Conservation (phyloP, 2,888 invertebrate species). For the Aelia acuminata region DNA sequence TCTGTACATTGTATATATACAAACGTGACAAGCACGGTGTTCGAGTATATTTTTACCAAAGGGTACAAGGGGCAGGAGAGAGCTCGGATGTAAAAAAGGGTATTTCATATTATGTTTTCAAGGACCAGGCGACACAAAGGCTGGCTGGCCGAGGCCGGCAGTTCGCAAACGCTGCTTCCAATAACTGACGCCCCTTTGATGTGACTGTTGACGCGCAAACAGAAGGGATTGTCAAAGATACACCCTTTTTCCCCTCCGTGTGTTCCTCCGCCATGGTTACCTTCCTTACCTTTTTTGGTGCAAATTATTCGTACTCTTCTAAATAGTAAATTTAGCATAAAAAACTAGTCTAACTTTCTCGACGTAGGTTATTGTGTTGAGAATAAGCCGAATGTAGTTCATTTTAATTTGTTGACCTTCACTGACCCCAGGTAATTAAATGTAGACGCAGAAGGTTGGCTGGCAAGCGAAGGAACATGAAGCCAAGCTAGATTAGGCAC, state of each 20-base stretch:
- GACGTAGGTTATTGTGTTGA: no score
- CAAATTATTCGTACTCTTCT: not conserved
- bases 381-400: no score
- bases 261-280: not conserved
- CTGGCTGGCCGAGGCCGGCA: not conserved
- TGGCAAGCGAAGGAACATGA: no score
- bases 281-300: not conserved
- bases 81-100: not conserved
- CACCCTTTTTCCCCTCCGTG: not conserved
- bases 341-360: no score
- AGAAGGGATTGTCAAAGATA: not conserved
- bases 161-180: not conserved
- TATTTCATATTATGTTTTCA: not conserved
- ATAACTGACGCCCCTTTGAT: constrained; percentile 16
- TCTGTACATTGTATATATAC: no score
- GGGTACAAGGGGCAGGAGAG: not conserved
- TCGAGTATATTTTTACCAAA: no score
- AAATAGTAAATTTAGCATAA: not conserved
- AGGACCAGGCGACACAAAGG: not conserved
- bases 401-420: no score
- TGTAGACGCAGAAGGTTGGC: no score
- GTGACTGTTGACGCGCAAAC: constrained; percentile 15
- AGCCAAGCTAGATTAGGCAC: no score
- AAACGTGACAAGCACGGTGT: no score
- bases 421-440: no score